Base-by-base conservation (phyloP, 2,113 vertebrate genomes). In the Cranoglanis bouderius region DNA sequence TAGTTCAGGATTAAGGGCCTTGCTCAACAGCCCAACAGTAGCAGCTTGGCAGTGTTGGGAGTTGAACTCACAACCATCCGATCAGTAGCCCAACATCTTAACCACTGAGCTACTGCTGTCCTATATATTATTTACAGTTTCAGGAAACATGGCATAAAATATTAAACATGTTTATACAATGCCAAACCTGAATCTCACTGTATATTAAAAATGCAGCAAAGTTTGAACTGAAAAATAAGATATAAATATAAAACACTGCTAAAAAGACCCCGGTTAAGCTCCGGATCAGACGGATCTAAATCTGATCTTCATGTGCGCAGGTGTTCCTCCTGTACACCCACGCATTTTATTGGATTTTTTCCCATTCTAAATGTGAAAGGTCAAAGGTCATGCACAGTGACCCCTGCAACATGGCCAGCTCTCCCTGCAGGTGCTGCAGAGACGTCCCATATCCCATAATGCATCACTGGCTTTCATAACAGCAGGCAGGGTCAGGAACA, bases 401-500 rank as follows among this genome's bases (percentile, higher is more conserved):
- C 63, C 63, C 61, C 63, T 67, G n/a, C 29, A 40, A 12, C 43
- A n/a, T 4, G 16, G 43, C 26, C 84, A 51, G 4, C 63, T 51
- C 46, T 35, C 10, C 14, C 43, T 85, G 43, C 84, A 85, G 63
- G 84, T 70, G 63, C 61, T 51, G 84, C 46, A 53, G 18, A 24
- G 49, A 43, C n/a, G 38, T 72, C 49, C n/a, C 29, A 13, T 70
- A 85, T 85, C 83, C 83, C 84, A 70, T 26, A 67, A 85, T 85
- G 65, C 65, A 85, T 29, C 63, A 67, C 9, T 70, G n/a, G n/a
- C 65, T 72, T 70, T 49, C 84, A 85, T 72, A 85, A 85, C 84
- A 85, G 84, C 65, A 85, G 84, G 84, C 18, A 7, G 84, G 84
- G 84, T 85, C 84, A 85, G 19, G 29, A 67, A 72, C 4, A 70